A percentile compares a stretch with the other conserved stretches of the same genome.
phyloP scores from a whole-genome alignment of 1,140 invertebrate species.

The Globodera rostochiensis region DNA sequence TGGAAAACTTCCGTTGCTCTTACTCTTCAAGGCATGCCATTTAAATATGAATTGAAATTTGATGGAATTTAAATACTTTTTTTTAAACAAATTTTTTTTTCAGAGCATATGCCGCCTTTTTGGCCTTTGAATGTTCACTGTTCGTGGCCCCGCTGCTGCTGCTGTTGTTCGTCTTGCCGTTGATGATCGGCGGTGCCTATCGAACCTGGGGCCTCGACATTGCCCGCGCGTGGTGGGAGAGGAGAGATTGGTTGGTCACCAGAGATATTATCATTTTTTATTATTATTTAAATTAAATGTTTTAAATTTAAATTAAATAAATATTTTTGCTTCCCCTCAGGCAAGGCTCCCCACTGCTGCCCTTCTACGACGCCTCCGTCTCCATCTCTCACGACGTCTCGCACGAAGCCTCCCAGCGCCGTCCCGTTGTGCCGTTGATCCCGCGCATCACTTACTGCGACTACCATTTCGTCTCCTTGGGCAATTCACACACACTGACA shows the following conservation, averaged over 20 bases:
- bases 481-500: slow-evolving; percentile 30
- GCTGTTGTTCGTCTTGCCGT: slow-evolving; percentile 32
- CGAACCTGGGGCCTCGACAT: slow-evolving; percentile 41
- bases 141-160: slow-evolving; percentile 38
- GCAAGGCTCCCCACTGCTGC: slow-evolving; percentile 33
- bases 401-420: neutral
- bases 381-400: slow-evolving; percentile 6
- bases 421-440: slow-evolving; percentile 30
- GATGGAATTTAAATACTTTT: too few species aligned
- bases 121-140: slow-evolving; percentile 35
- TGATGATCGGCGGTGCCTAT: slow-evolving; percentile 38
- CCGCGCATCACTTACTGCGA: slow-evolving; percentile 39
- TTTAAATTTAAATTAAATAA: neutral
- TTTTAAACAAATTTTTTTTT: neutral
- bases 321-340: slow-evolving; percentile 1
- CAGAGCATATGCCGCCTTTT: slow-evolving; percentile 36
- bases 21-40: slow-evolving; percentile 27
- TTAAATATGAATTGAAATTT: neutral
- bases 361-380: slow-evolving; percentile 16
- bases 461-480: slow-evolving; percentile 38
- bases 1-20: slow-evolving; percentile 38
- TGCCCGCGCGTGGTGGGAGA: slow-evolving; percentile 42
- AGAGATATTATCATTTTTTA: neutral
- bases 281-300: neutral
- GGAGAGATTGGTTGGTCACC: slow-evolving; percentile 31